phyloP scores from a whole-genome alignment of 2,888 invertebrate species.

The Phyllotreta striolata region DNA sequence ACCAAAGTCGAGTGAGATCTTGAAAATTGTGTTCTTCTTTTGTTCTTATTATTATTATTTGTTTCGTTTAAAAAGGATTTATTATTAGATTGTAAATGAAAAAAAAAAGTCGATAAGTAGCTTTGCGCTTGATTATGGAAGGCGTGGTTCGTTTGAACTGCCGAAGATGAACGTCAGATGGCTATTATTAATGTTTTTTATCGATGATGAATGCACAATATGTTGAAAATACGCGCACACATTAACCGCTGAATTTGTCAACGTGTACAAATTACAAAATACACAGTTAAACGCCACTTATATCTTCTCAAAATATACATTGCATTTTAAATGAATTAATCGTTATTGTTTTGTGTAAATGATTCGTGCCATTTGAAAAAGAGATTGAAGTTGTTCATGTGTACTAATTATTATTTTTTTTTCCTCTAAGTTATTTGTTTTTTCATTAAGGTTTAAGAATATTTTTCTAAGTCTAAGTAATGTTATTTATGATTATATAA shows the following conservation, averaged over 20 bases:
- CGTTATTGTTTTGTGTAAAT: conserved; percentile 42
- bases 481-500: conserved; percentile 56
- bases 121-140: conserved; percentile 49
- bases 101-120: conserved; percentile 46
- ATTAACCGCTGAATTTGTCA: conserved; percentile 40
- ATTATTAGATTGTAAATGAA: conserved; percentile 41
- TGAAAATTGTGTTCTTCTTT: conserved; percentile 53
- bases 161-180: conserved; percentile 27
- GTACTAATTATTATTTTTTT: conserved; percentile 43
- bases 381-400: conserved; percentile 54
- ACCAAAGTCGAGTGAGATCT: conserved; percentile 58
- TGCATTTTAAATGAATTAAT: conserved; percentile 24
- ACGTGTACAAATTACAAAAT: conserved; percentile 40
- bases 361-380: conserved; percentile 55
- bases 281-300: conserved; percentile 37
- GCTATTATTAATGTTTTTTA: conserved; percentile 35
- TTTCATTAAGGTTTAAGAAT: conserved; percentile 38
- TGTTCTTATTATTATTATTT: no score
- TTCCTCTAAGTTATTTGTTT: conserved; percentile 50
- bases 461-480: conserved; percentile 51
- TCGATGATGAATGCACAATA: conserved; percentile 37
- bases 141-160: conserved; percentile 31
- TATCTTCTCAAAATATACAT: conserved; percentile 15
- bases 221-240: conserved; percentile 40
- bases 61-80: conserved; percentile 43